Conservation (phyloP, 2,113 vertebrate species). For the Cacatua alba region DNA sequence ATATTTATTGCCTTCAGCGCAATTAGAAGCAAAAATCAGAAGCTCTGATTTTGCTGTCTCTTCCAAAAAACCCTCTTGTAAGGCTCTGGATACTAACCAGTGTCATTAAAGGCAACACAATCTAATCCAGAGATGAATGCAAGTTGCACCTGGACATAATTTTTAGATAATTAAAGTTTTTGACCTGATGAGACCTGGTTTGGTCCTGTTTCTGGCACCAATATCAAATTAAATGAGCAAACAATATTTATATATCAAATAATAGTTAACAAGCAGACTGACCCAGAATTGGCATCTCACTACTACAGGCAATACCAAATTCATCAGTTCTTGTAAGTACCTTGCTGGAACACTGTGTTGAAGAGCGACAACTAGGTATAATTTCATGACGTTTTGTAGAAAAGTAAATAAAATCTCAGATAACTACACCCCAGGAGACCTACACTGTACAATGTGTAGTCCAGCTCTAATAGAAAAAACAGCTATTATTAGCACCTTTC, state of each 20-base stretch:
- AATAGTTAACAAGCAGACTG: not conserved
- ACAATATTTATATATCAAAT: not conserved
- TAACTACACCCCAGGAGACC: not conserved
- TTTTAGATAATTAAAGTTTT: not conserved
- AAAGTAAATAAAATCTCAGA: not conserved
- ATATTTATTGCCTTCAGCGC: not conserved
- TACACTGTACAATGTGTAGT: not conserved
- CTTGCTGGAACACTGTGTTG: not conserved
- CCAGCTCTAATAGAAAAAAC: not conserved
- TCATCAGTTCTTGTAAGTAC: not conserved
- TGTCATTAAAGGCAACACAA: not conserved
- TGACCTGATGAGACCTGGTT: not conserved
- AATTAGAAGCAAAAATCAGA: not conserved
- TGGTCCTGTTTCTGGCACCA: not conserved
- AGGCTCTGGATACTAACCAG: not conserved
- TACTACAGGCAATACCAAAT: not conserved
- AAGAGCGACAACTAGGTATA: not conserved
- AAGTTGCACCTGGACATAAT: not conserved
- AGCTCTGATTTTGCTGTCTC: not conserved
- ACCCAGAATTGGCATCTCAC: not conserved
- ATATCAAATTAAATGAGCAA: not conserved
- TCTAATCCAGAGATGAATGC: accelerated
- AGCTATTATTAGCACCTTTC: not conserved
- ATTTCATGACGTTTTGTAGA: not conserved
- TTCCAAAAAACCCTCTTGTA: not conserved